phyloP scores from a whole-genome alignment of 2,888 invertebrate species.

The Heliconius ethilla region DNA sequence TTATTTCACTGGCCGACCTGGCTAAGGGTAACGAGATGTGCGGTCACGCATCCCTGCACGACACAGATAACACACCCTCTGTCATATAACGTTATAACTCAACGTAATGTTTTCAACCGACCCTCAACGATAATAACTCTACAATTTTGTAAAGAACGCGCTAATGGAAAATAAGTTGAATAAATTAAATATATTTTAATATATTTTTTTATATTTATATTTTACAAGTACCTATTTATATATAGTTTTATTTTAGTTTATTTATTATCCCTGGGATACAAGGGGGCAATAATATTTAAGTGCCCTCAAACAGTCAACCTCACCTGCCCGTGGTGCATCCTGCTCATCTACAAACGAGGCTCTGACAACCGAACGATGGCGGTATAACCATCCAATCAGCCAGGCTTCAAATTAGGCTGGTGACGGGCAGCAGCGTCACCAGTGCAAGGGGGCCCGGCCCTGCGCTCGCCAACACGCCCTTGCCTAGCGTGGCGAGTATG shows the following conservation, averaged over 20 bases:
- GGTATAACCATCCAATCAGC: too few relatives aligned
- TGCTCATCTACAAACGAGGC: too few relatives aligned
- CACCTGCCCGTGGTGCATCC: too few relatives aligned
- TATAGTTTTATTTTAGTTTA: conserved; percentile 45
- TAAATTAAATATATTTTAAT: background rate
- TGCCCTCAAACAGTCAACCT: too few relatives aligned
- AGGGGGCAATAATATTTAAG: too few relatives aligned
- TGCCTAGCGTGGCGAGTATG: too few relatives aligned
- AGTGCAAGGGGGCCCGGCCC: too few relatives aligned
- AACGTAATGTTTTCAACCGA: conserved; percentile 41
- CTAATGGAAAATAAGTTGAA: conserved; percentile 13
- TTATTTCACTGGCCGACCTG: background rate
- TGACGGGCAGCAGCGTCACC: too few relatives aligned
- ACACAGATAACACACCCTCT: conserved; percentile 57
- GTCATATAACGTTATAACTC: conserved; percentile 46
- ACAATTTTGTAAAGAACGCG: background rate
- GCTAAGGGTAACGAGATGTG: conserved; percentile 59
- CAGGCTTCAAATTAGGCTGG: too few relatives aligned
- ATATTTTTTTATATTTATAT: background rate
- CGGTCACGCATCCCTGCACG: conserved; percentile 70
- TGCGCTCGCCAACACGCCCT: too few relatives aligned
- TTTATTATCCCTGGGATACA: conserved; percentile 20
- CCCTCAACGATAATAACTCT: conserved; percentile 23
- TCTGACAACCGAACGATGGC: too few relatives aligned
- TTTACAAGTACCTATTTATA: background rate